Evolutionary conservation across 1,140 invertebrate species (phyloP), one percentile per base, ranked within the genome.

Genomic region (Intoshia linei): DNA sequence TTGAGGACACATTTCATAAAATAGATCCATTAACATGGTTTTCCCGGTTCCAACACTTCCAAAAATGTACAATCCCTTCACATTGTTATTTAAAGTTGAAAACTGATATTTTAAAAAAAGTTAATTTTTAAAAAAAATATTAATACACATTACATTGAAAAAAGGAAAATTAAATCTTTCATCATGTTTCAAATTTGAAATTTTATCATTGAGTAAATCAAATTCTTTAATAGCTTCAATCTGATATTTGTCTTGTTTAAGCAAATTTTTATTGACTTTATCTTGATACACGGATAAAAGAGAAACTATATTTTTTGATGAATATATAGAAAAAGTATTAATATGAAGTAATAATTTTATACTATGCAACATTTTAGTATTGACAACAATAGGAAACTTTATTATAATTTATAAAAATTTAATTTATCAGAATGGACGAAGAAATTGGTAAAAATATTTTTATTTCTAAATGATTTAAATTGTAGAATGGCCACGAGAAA

Each of bases 21-120:
- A 92, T 44, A 93, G 53, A 61, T 98, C 84, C 87, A 95, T 95
- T 19, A 95, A 59, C 72, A 93, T 93, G 10, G 87, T 95, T 66
- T 98, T 59, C 6, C 57, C 57, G 46, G 47, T 50, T 19, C 56
- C 56, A 35, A 66, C 65, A 42, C 57, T 52, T 29, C 64, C 65
- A 49, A 61, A 52, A 3, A 66, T 42, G 44, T 66, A 66, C 7
- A 66, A 40, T 11, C 64, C 63, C 46, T 52, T 52, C 14, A 50
- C 25, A n/a, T 39, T 22, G n/a, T 42, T 22, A 39, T 40, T 23
- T 36, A 20, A 17, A 27, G 18, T 21, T 21, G n/a, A 24, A 42
- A 32, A 14, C 23, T 22, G 39, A 41, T 30, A n/a, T 34, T 37
- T 30, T 37, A 43, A 7, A 44, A 11, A 5, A 4, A 2, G 6